These are phyloP conservation scores for Drosophila neutralis DNA, from an alignment of 2,888 invertebrate species.

Conservation along the genomic window DNA sequence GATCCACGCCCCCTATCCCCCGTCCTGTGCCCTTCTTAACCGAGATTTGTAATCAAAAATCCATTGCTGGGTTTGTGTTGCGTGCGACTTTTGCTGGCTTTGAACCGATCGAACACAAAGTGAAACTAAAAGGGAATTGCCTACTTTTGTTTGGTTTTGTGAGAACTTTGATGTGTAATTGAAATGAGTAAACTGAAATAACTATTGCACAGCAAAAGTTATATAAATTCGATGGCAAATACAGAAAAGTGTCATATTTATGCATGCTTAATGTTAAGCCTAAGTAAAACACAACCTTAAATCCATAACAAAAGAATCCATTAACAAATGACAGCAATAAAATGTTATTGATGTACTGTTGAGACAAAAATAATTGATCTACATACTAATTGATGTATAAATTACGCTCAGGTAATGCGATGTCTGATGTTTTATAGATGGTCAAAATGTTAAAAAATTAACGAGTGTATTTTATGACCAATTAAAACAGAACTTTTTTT, in stretches of 20 bases:
- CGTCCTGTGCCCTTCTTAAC: neutral
- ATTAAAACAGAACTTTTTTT: neutral
- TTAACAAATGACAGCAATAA: constrained; percentile 1
- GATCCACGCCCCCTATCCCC: neutral
- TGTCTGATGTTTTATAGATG: neutral
- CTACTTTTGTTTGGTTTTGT: neutral
- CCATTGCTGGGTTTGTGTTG: constrained; percentile 9
- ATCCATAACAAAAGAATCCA: neutral
- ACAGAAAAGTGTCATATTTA: neutral
- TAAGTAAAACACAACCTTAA: neutral
- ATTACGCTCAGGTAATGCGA: neutral
- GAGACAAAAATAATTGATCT: neutral
- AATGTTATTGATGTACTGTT: neutral
- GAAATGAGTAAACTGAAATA: neutral
- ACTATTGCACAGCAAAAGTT: neutral
- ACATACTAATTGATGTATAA: neutral
- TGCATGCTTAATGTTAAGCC: neutral
- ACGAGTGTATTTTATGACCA: neutral
- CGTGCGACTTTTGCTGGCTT: constrained; percentile 14
- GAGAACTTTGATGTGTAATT: neutral
- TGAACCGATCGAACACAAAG: constrained; percentile 16
- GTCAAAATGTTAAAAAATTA: neutral
- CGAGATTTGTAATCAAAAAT: constrained; percentile 29
- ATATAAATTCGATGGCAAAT: neutral
- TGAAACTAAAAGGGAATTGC: neutral